These are phyloP conservation scores for Rhinopomastus cyanomelas DNA, from an alignment of 2,113 vertebrate species.

Conservation along the genomic window DNA sequence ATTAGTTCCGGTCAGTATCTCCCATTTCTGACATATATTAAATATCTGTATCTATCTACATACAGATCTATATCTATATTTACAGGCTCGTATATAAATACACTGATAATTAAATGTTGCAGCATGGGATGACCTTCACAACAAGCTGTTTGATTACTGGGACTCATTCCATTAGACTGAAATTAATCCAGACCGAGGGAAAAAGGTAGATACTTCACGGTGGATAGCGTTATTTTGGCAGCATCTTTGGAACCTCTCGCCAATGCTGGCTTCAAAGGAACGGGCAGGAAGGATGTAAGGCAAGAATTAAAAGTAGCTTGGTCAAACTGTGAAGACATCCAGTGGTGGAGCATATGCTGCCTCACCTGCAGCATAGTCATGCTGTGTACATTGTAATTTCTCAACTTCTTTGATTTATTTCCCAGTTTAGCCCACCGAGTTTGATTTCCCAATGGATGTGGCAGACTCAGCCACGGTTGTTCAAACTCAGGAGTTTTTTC, in stretches of 20 bases:
- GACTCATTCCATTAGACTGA: slow-evolving; percentile 21
- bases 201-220: background rate
- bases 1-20: background rate
- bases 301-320: background rate
- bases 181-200: background rate
- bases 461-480: background rate
- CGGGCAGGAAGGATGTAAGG: background rate
- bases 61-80: background rate
- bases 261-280: background rate
- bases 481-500: background rate
- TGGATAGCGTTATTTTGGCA: slow-evolving; percentile 21
- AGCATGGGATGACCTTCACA: slow-evolving; percentile 13
- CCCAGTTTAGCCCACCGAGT: background rate
- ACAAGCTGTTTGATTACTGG: slow-evolving; percentile 23
- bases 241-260: background rate
- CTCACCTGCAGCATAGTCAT: background rate
- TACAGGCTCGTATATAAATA: background rate
- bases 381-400: slow-evolving; percentile 1
- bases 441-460: background rate
- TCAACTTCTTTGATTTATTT: background rate
- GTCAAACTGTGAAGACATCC: background rate
- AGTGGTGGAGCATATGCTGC: background rate
- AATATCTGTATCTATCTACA: no score
- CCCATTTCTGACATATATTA: background rate
- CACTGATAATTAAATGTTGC: background rate